Evolutionary conservation across 2,888 invertebrate genomes (phyloP), one percentile per base, ranked within the genome.

Genomic region (Mactromeris polynyma): DNA sequence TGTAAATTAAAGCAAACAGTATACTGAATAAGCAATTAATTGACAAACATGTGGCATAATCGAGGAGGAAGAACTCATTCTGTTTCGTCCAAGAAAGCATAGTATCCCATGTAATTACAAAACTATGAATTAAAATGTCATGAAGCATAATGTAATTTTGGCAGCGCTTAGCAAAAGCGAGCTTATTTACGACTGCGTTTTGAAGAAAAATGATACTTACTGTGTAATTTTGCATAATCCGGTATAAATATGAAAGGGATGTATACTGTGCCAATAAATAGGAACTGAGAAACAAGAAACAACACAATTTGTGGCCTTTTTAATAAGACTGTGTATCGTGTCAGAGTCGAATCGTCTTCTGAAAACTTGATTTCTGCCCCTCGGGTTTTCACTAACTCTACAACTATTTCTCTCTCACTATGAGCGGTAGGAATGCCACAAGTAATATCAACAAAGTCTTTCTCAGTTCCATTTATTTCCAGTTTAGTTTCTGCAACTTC

Each of bases 161-260:
- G n/a, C n/a, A n/a, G n/a, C n/a, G n/a, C n/a, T n/a, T n/a, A n/a
- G n/a, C n/a, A n/a, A n/a, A n/a, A n/a, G n/a, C n/a, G n/a, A n/a
- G n/a, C n/a, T n/a, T 40, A 40, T 7, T 40, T 40, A 7, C 11
- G 40, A 7, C 11, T 40, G 11, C 17, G 46, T 46, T 3, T 46
- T 2, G 17, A 7, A 4, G 11, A 46, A 46, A 11, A 46, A 40
- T 46, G 46, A 9, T 46, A n/a, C 86, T 86, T 94, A 86, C 93
- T 96, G 84, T 84, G 94, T 94, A 94, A 89, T 17, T 91, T 89
- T 0, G 98, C 98, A 93, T 98, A 94, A 92, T 97, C 97, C 36
- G 99, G 98, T 86, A 98, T 97, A 95, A 98, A 99, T 97, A 98
- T 97, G 96, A 98, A 99, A 0, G 99, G 99, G 19, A 99, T 98